phyloP scores from a whole-genome alignment of 2,113 vertebrate species.

The Corythaeola cristata region DNA sequence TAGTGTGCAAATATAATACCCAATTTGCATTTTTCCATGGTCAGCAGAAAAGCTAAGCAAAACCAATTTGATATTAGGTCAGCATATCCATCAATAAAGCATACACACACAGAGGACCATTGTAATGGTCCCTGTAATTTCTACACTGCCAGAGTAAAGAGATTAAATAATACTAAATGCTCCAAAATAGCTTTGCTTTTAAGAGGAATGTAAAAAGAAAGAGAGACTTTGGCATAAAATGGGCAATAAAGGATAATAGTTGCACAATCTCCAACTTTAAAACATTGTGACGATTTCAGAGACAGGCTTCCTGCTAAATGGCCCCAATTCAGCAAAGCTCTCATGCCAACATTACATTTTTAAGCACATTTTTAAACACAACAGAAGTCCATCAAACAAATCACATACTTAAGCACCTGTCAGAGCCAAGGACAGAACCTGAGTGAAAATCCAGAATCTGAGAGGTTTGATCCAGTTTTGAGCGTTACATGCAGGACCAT shows the following conservation, averaged over 20 bases:
- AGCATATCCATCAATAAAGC: conserved; percentile 87
- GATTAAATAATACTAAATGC: conserved; percentile 71
- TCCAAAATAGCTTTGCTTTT: conserved; percentile 62
- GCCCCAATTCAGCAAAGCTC: background rate
- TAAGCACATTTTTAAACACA: background rate
- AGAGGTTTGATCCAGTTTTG: background rate
- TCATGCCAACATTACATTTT: background rate
- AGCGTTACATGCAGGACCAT: rapidly evolving
- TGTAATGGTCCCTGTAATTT: conserved; percentile 68
- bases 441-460: background rate
- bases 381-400: background rate
- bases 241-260: conserved; percentile 54
- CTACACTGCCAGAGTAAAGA: conserved; percentile 54
- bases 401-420: background rate
- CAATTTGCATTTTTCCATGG: conserved; percentile 91
- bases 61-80: conserved; percentile 90
- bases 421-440: background rate
- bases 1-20: conserved; percentile 81
- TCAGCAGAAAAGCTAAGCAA: conserved; percentile 86
- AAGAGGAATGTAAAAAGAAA: conserved; percentile 51
- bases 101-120: conserved; percentile 75
- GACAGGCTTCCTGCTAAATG: background rate
- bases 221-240: conserved; percentile 45
- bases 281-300: conserved; percentile 19
- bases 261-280: conserved; percentile 40